Conservation (phyloP, 1,140 invertebrate genomes). For the Drosophila neocordata region DNA sequence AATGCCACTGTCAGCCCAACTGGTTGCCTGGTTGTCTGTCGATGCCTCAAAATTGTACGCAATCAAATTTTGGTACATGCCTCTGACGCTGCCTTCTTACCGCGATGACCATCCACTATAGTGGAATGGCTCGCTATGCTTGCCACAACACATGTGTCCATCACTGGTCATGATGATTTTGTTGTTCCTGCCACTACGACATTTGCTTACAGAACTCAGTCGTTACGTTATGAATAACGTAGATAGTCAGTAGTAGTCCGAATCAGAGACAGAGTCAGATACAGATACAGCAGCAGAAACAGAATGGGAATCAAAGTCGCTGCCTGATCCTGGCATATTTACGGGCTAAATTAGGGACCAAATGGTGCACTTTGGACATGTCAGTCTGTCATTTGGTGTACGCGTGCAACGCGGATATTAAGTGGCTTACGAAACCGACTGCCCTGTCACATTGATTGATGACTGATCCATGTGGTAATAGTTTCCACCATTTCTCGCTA, state of each 20-base stretch:
- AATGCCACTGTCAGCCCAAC: not conserved
- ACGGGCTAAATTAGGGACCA: slow-evolving; percentile 52
- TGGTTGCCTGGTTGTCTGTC: not conserved
- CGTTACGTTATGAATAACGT: slow-evolving; percentile 59
- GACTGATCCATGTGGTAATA: slow-evolving; percentile 41
- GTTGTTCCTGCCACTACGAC: slow-evolving; percentile 37
- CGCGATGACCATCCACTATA: not conserved
- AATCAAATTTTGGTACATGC: slow-evolving; percentile 26
- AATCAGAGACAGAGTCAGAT: too few relatives aligned
- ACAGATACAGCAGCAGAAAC: too few relatives aligned
- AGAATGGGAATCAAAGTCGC: slow-evolving; percentile 11
- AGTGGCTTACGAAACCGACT: slow-evolving; percentile 23
- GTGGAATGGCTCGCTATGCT: slow-evolving; percentile 14
- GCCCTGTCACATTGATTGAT: slow-evolving; percentile 36
- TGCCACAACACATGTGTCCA: slow-evolving; percentile 28
- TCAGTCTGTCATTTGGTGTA: slow-evolving; percentile 32
- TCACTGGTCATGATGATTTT: slow-evolving; percentile 38
- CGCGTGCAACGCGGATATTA: slow-evolving; percentile 58
- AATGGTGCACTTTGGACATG: slow-evolving; percentile 50
- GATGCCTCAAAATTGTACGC: slow-evolving; percentile 22
- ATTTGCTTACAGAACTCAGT: slow-evolving; percentile 59
- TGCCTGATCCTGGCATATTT: slow-evolving; percentile 37
- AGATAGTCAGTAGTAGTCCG: not conserved
- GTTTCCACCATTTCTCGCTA: slow-evolving; percentile 15
- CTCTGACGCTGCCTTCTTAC: not conserved